phyloP scores from a whole-genome alignment of 2,888 invertebrate genomes.

The Colostygia pectinataria region DNA sequence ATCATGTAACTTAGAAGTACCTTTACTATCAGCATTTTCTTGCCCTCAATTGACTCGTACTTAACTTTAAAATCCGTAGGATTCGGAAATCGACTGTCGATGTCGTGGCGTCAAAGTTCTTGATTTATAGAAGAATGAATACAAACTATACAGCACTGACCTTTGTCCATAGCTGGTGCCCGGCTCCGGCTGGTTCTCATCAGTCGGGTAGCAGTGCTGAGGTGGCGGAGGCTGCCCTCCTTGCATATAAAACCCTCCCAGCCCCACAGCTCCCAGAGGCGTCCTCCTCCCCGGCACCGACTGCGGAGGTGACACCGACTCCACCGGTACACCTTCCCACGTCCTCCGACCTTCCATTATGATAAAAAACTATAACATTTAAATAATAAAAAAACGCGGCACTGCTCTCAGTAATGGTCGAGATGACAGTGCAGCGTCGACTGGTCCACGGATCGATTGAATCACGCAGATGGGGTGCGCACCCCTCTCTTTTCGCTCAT shows the following conservation, averaged over 20 bases:
- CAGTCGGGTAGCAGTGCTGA: slow-evolving; percentile 84
- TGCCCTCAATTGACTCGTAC: not conserved
- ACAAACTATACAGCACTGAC: slow-evolving; percentile 44
- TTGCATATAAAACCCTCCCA: slow-evolving; percentile 94
- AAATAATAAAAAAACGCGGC: slow-evolving; percentile 58
- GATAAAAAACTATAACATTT: slow-evolving; percentile 43
- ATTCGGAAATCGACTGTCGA: not conserved
- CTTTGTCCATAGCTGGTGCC: slow-evolving; percentile 80
- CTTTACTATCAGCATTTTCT: not conserved
- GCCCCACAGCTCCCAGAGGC: slow-evolving; percentile 91
- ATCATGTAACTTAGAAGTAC: not conserved
- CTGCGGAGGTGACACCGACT: slow-evolving; percentile 81
- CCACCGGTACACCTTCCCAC: slow-evolving; percentile 77
- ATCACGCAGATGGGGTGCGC: slow-evolving; percentile 80
- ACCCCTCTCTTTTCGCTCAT: slow-evolving; percentile 78
- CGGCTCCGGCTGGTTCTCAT: slow-evolving; percentile 91
- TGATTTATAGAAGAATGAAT: not conserved
- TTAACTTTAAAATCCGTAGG: not conserved
- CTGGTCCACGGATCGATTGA: slow-evolving; percentile 79
- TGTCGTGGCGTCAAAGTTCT: not conserved
- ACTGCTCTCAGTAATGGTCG: slow-evolving; percentile 46
- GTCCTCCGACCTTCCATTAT: slow-evolving; percentile 76
- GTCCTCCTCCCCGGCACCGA: slow-evolving; percentile 88
- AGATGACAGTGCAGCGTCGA: slow-evolving; percentile 62
- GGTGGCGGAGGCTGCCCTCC: slow-evolving; percentile 79